Conservation (phyloP, 1,140 invertebrate genomes). For the Acromyrmex echinatior region DNA sequence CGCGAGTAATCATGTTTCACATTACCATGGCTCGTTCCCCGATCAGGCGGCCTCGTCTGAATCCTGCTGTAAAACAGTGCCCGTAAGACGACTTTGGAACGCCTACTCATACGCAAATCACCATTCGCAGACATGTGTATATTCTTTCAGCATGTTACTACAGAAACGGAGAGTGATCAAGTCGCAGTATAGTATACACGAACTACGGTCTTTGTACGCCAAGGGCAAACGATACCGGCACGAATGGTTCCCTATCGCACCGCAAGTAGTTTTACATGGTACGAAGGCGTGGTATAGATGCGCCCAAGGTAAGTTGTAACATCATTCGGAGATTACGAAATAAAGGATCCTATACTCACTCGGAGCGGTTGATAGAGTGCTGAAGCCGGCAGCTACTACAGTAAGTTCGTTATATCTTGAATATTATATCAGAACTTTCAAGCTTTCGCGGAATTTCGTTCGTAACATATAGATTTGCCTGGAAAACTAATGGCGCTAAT, state of each 20-base stretch:
- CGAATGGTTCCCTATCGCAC: conserved; percentile 71
- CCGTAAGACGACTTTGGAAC: conserved; percentile 65
- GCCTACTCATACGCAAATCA: conserved; percentile 79
- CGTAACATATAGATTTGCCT: neutral
- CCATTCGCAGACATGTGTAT: conserved; percentile 74
- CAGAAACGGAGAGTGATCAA: conserved; percentile 78
- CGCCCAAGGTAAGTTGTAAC: conserved; percentile 64
- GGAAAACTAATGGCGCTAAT: neutral
- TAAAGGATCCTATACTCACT: conserved; percentile 64
- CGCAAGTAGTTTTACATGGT: conserved; percentile 73
- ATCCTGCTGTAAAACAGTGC: conserved; percentile 66
- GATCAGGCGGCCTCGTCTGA: conserved; percentile 65
- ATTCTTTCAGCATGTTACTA: conserved; percentile 72
- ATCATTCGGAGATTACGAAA: conserved; percentile 73
- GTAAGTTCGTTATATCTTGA: conserved; percentile 28
- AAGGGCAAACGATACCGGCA: conserved; percentile 58
- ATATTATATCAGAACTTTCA: conserved; percentile 19
- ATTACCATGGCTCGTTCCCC: conserved; percentile 80
- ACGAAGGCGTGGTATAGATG: conserved; percentile 72
- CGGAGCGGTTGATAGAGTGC: conserved; percentile 53
- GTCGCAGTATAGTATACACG: conserved; percentile 68
- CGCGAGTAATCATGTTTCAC: conserved; percentile 85
- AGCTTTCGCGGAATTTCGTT: conserved; percentile 25
- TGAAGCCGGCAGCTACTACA: conserved; percentile 14
- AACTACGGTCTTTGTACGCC: conserved; percentile 61